Evolutionary conservation across 2,888 invertebrate genomes (phyloP), one percentile per base, ranked within the genome.

Genomic region (Allolobophora icterica): DNA sequence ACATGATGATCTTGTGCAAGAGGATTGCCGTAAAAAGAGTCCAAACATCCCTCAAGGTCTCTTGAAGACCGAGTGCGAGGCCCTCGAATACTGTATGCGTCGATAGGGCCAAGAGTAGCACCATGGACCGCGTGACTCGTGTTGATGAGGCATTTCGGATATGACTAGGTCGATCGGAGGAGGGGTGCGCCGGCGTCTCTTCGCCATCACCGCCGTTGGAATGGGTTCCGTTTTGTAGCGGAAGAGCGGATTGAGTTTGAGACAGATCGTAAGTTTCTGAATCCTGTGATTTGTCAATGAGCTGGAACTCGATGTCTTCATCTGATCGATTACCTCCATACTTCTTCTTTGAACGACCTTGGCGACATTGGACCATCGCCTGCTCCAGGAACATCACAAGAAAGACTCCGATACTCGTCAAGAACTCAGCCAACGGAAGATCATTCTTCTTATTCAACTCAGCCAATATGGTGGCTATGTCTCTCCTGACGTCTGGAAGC

Each of bases 81-180:
- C 96, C 96, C 93, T 96, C 96, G 93, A 96, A 96, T 15, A 96
- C 93, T 6, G 96, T 96, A 92, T 95, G 95, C n/a, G 94, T 92
- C 52, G 94, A 94, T 34, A 94, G 92, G 11, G 94, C 94, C 24
- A 94, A 91, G 45, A 94, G 92, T 15, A 95, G 92, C 40, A 94
- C 92, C 84, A 94, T 91, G 92, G 94, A 91, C 17, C 92, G 52
- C 34, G 87, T 87, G 13, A 38, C 87, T 33, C 35, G 87, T 15
- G 87, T n/a, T 87, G 87, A 38, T 5, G 87, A 34, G 21, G 38
- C 38, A 13, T 33, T 38, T 38, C 34, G 34, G 35, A 8, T 87
- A 24, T 19, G 19, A 34, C 35, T 19, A 38, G 35, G 35, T 34
- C 87, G 87, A 15, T 24, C 15, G 38, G 87, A 38, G 87, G 38